Evolutionary conservation across 92 coral and sea anemone genomes (phyloP), one percentile per base, ranked within the genome.

Genomic region (Anthopleura xanthogrammica): DNA sequence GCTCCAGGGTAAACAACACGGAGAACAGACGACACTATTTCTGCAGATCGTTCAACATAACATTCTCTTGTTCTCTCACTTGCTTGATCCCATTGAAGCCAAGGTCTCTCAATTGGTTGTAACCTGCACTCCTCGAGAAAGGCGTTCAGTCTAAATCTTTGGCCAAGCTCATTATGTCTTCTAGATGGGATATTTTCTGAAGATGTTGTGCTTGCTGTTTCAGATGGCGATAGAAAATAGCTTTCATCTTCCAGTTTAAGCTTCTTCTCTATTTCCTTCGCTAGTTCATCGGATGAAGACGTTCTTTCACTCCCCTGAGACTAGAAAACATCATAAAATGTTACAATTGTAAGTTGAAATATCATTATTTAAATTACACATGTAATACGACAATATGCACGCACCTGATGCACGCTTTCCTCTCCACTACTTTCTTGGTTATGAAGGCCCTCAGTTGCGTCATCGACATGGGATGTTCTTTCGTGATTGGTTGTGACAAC

Each of bases 1-100:
- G 85, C 85, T 52, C 40, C 91, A 20, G 91, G 91, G 29, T 87
- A 88, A 76, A 88, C 73, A 54, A 88, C 91, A 46, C 80, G 75
- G 41, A 88, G 65, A 4, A 88, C 86, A 17, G 86, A 54, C 23
- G 83, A 79, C 16, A 88, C 74, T 79, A 84, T 80, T 22, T 84
- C 88, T 36, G 85, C 76, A 14, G 88, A 56, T 55, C 85, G 84
- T 24, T 36, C 43, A 54, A 84, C 72, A 62, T 57, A 83, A 13
- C 91, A 82, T 52, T 77, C 78, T 83, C 87, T 83, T 42, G 88
- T 29, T 29, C 36, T 29, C 36, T 29, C 36, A 29, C 36, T 29
- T 29, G 36, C 36, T 29, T 29, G 36, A 17, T 84, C 85, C 91
- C 91, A 88, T 20, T 72, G 57, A 43, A 74, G 85, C 91, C 91